These are phyloP conservation scores for Smittia sp. DNA, from an alignment of 2,888 invertebrate genomes.

Conservation along the genomic window DNA sequence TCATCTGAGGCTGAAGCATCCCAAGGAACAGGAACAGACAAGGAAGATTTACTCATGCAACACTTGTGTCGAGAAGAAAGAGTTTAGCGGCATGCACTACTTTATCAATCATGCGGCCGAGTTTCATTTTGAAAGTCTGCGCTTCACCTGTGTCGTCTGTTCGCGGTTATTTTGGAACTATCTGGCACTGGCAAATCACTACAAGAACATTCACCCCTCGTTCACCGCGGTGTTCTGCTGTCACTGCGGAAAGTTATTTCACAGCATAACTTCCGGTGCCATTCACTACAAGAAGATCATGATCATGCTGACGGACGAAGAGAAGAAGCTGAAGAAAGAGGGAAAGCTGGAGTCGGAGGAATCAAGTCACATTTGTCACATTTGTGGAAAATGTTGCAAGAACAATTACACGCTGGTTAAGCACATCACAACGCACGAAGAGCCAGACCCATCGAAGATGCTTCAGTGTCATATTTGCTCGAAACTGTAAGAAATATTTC, in stretches of 20 bases:
- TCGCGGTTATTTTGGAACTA: not conserved
- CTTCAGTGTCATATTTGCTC: not conserved
- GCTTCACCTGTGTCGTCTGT: conserved; percentile 7
- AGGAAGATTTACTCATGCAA: conserved; percentile 15
- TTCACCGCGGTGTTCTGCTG: not conserved
- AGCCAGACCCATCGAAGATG: conserved; percentile 5
- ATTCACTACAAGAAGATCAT: conserved; percentile 5
- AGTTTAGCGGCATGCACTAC: conserved; percentile 19
- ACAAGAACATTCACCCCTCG: conserved; percentile 8
- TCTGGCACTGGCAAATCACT: not conserved
- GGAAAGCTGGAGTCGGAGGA: not conserved
- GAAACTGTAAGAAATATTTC: conserved; percentile 16
- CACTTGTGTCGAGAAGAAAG: not conserved
- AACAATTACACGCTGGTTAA: not conserved
- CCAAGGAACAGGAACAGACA: not conserved
- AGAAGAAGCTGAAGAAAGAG: conserved; percentile 1
- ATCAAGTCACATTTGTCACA: not conserved
- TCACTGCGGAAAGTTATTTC: conserved; percentile 18
- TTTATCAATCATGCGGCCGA: conserved; percentile 2
- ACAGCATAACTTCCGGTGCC: not conserved
- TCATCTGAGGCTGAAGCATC: conserved; percentile 7
- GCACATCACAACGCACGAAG: conserved; percentile 4
- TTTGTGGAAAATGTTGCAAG: not conserved
- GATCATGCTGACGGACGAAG: conserved; percentile 11
- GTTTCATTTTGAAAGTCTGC: not conserved